Conservation (phyloP, 2,888 invertebrate species). For the Buathra laborator region DNA sequence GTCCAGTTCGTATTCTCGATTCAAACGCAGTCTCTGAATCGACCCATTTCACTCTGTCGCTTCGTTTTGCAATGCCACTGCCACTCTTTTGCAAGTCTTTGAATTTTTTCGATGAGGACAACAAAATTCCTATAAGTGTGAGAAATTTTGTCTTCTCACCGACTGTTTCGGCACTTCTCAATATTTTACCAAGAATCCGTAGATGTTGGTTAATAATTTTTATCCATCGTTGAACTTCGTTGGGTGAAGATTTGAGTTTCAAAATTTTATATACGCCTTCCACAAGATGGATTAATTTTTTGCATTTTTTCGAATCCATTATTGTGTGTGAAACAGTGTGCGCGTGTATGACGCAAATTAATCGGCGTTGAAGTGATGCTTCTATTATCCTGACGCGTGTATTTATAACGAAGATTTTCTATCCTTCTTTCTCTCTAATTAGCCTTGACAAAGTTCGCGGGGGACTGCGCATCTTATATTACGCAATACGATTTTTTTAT, state of each 20-base stretch:
- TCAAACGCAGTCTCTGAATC: conserved; percentile 27
- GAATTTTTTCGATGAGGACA: background rate
- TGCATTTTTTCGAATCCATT: conserved; percentile 2
- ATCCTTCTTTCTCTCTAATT: background rate
- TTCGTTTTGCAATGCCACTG: background rate
- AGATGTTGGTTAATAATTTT: background rate
- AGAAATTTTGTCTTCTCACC: conserved; percentile 8
- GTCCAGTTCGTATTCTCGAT: conserved; percentile 45
- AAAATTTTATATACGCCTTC: background rate
- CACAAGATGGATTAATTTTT: background rate
- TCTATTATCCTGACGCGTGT: background rate
- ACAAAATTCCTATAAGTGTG: background rate
- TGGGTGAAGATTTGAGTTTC: background rate
- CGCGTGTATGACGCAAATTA: background rate
- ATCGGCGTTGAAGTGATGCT: background rate
- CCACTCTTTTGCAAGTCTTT: background rate
- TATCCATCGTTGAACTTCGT: background rate
- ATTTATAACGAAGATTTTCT: background rate
- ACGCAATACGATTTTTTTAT: background rate
- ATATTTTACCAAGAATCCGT: background rate
- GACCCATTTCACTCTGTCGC: conserved; percentile 7
- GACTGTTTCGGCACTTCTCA: background rate
- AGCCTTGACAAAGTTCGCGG: background rate
- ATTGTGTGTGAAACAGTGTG: background rate
- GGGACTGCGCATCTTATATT: background rate